Base-by-base conservation (phyloP, 2,888 invertebrate species). In the Troglohyphantes excavatus region DNA sequence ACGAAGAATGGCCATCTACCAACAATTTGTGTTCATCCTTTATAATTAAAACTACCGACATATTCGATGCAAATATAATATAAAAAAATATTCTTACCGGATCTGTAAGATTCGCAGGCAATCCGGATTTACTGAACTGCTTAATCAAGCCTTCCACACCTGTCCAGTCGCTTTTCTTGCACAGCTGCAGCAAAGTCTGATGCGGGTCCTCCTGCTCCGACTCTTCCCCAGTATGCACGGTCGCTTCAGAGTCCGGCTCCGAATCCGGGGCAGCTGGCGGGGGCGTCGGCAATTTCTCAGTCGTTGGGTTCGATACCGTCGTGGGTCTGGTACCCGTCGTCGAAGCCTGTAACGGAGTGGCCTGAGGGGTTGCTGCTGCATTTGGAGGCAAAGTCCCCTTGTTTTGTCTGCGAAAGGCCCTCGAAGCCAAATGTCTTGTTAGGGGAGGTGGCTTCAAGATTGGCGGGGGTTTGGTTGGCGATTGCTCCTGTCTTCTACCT, bases 81-180 rank as follows among this genome's bases (percentile, higher is more conserved):
- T 75, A 26, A 78, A 33, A 39, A 33, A 63, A 6, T 6, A n/a
- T 6, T 59, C 89, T 84, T 79, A 90, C 90, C 75, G 68, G 86
- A 84, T 90, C 90, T 11, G 61, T 53, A 5, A 90, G 33, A 26
- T 59, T 76, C 3, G 88, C 29, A 6, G 88, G 84, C 61, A 90
- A 65, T 68, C 84, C 90, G 67, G 83, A 67, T 65, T 91, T 91
- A 19, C 90, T 87, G 53, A 91, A 86, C 65, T 91, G 91, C 53
- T 92, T 92, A 53, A 92, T 61, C 2, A 92, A 61, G 59, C 90
- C 90, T 70, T 92, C 92, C 3, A 92, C 92, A 9, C 88, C 91
- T 21, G 88, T 76, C 92, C 92, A 92, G 21, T 92, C 92, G 11
- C 91, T 78, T 33, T 84, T 88, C 59, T 81, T 88, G n/a, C 87